Percentiles rank a stretch among this genome's conserved stretches.
Conservation (phyloP, 2,888 invertebrate species). For the Ochropleura plecta region DNA sequence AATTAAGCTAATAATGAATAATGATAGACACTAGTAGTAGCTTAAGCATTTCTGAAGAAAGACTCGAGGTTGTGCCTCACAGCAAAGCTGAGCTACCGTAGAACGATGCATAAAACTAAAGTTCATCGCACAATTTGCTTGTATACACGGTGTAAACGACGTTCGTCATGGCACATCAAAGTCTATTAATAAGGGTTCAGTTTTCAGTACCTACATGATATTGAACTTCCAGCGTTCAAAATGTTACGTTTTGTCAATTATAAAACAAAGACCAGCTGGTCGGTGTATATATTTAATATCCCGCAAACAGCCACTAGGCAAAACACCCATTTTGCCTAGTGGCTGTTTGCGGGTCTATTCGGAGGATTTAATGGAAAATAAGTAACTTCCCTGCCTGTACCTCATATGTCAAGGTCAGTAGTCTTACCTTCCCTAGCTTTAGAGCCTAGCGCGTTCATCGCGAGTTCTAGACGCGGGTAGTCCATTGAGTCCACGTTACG, state of each 20-base stretch:
- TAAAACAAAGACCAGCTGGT: background rate
- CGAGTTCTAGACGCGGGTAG: constrained; percentile 98
- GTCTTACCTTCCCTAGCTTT: constrained; percentile 95
- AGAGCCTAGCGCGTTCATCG: constrained; percentile 95
- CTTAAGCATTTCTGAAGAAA: background rate
- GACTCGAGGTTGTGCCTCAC: too few relatives aligned
- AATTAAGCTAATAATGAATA: too few relatives aligned
- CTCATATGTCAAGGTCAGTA: background rate
- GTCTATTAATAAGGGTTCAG: background rate
- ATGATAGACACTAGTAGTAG: background rate
- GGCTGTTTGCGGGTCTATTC: too few relatives aligned
- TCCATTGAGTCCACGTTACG: constrained; percentile 98
- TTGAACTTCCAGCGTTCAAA: background rate
- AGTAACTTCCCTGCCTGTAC: background rate
- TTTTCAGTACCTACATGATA: background rate
- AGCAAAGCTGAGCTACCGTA: too few relatives aligned
- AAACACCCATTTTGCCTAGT: too few relatives aligned
- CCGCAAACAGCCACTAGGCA: too few relatives aligned
- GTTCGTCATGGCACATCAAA: background rate
- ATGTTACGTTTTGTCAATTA: background rate
- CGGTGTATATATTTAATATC: background rate
- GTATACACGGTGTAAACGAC: background rate
- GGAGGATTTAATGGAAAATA: background rate
- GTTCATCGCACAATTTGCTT: background rate
- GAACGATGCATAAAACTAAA: background rate